Conservation (phyloP, 2,888 invertebrate genomes). For the Tiliacea aurago region DNA sequence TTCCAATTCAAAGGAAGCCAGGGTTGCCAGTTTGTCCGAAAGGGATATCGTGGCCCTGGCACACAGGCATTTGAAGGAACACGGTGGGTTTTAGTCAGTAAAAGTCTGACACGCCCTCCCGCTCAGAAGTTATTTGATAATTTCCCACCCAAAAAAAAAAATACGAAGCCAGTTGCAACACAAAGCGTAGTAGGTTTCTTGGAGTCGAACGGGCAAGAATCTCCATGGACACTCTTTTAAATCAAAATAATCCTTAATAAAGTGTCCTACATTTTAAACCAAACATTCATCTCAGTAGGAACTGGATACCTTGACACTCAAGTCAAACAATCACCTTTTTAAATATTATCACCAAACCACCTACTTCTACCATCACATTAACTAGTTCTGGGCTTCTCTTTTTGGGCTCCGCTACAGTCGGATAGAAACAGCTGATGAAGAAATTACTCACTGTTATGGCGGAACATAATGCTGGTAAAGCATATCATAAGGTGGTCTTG, state of each 20-base stretch:
- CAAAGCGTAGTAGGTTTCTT: background rate
- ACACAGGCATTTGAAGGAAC: too few relatives aligned
- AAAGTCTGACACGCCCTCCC: too few relatives aligned
- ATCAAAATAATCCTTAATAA: background rate
- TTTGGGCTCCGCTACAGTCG: background rate
- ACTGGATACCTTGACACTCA: background rate
- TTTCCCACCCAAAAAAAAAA: too few relatives aligned
- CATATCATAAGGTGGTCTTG: background rate
- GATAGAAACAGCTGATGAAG: background rate
- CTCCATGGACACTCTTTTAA: background rate
- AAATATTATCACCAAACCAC: background rate
- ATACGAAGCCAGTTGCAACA: background rate
- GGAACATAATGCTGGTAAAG: background rate
- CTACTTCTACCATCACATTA: too few relatives aligned
- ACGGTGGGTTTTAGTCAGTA: too few relatives aligned
- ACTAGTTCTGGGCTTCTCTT: too few relatives aligned
- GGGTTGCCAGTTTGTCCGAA: too few relatives aligned
- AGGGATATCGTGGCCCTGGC: too few relatives aligned
- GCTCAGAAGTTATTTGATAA: too few relatives aligned
- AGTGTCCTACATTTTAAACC: background rate
- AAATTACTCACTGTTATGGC: background rate
- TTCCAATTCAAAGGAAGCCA: too few relatives aligned
- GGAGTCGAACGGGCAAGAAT: background rate
- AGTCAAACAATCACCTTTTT: background rate
- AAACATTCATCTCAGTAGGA: background rate